phyloP scores from a whole-genome alignment of 1,140 invertebrate species.

The Asobara japonica region DNA sequence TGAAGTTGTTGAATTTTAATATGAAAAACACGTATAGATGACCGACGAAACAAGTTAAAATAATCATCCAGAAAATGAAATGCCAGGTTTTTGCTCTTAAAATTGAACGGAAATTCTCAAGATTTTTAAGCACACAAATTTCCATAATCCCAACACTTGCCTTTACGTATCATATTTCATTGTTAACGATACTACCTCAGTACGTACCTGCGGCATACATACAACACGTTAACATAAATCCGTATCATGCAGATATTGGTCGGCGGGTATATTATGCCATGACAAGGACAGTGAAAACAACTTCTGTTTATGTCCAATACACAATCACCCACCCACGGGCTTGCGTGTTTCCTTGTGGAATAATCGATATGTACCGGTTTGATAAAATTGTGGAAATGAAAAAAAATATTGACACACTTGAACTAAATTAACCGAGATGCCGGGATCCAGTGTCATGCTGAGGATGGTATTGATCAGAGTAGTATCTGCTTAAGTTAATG shows the following conservation, averaged over 20 bases:
- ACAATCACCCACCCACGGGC: background rate
- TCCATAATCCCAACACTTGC: background rate
- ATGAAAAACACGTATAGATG: background rate
- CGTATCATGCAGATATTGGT: slow-evolving; percentile 1
- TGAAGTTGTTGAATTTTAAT: background rate
- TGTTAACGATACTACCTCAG: background rate
- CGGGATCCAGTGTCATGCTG: background rate
- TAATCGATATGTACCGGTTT: slow-evolving; percentile 13
- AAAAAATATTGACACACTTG: background rate
- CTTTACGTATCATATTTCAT: background rate
- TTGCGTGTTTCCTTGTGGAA: background rate
- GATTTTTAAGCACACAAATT: background rate
- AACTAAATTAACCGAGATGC: background rate
- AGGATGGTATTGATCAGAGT: background rate
- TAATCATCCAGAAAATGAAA: too few relatives aligned
- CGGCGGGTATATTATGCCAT: background rate
- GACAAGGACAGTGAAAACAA: background rate
- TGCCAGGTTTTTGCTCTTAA: background rate
- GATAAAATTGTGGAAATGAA: slow-evolving; percentile 1
- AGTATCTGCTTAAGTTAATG: background rate
- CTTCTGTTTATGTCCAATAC: background rate
- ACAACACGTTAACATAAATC: background rate
- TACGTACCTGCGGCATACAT: background rate
- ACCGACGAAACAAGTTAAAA: too few relatives aligned
- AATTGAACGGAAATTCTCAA: background rate